Percentiles rank a stretch among this genome's conserved stretches.
Conservation (phyloP, 1,140 invertebrate species). For the Papilio glaucus region DNA sequence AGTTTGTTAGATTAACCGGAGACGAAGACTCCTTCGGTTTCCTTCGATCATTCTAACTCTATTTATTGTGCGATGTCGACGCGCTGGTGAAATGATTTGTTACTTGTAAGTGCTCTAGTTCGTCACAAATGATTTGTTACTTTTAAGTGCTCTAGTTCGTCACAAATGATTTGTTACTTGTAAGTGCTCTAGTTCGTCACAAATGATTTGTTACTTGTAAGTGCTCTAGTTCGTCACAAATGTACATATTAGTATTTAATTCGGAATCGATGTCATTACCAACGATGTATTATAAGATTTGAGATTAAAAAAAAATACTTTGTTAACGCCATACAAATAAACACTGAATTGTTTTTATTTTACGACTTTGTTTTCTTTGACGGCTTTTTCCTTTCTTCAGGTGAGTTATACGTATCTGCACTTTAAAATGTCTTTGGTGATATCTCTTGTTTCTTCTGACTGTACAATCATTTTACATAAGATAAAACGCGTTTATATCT, state of each 20-base stretch:
- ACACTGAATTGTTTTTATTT: slow-evolving; percentile 82
- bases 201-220: slow-evolving; percentile 71
- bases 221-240: slow-evolving; percentile 61
- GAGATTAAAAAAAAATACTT: slow-evolving; percentile 63
- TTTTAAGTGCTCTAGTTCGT: too few species aligned
- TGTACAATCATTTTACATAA: background rate
- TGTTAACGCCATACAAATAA: slow-evolving; percentile 82
- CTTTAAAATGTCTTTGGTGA: background rate
- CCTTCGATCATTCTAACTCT: slow-evolving; percentile 60
- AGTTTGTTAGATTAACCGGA: slow-evolving; percentile 61
- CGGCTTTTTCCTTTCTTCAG: slow-evolving; percentile 11
- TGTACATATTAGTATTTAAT: slow-evolving; percentile 77
- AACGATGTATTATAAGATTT: slow-evolving; percentile 79
- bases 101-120: too few species aligned
- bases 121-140: too few species aligned
- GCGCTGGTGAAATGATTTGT: slow-evolving; percentile 56
- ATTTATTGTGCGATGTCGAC: slow-evolving; percentile 71
- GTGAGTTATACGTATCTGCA: background rate
- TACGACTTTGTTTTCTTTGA: slow-evolving; percentile 70
- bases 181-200: slow-evolving; percentile 68
- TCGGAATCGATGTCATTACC: slow-evolving; percentile 77
- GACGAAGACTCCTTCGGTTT: slow-evolving; percentile 46
- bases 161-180: slow-evolving; percentile 63
- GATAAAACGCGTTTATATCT: background rate
- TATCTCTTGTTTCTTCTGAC: background rate